phyloP scores from a whole-genome alignment of 1,140 invertebrate genomes.

The Aphaenogaster floridana region DNA sequence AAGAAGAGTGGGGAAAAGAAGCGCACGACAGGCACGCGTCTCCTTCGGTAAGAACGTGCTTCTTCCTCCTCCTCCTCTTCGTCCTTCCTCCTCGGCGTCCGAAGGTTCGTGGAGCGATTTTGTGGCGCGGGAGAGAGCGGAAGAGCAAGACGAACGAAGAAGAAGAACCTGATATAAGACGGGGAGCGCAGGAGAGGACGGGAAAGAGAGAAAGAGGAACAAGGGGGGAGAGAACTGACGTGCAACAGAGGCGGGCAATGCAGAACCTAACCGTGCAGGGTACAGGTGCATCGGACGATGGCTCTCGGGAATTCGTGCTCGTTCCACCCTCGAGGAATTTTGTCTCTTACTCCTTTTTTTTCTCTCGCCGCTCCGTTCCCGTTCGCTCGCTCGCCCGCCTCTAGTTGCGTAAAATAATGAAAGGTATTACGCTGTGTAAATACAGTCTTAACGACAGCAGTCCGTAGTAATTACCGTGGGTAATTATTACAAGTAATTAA shows the following conservation, averaged over 20 bases:
- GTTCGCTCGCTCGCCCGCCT: constrained; percentile 49
- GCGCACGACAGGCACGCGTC: constrained; percentile 79
- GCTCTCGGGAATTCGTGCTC: constrained; percentile 76
- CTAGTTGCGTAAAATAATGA: constrained; percentile 64
- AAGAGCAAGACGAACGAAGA: constrained; percentile 51
- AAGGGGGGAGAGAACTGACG: constrained; percentile 37
- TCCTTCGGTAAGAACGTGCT: constrained; percentile 68
- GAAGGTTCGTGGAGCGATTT: constrained; percentile 69
- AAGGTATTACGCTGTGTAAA: constrained; percentile 63
- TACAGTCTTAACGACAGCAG: constrained; percentile 47
- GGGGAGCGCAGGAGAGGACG: constrained; percentile 35
- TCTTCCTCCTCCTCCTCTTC: background rate
- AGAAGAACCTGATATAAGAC: constrained; percentile 59
- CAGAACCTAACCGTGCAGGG: constrained; percentile 73
- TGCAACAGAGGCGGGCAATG: constrained; percentile 72
- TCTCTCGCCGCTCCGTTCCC: constrained; percentile 45
- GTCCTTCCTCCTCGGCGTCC: constrained; percentile 35
- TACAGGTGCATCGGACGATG: constrained; percentile 77
- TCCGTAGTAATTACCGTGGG: constrained; percentile 32
- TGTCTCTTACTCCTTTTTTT: constrained; percentile 53
- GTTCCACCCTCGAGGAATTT: constrained; percentile 75
- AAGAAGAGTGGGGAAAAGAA: constrained; percentile 65
- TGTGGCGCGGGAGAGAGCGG: constrained; percentile 62
- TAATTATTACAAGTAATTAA: constrained; percentile 57
- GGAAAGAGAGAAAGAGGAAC: background rate